Evolutionary conservation across 2,113 vertebrate species (phyloP), one percentile per base, ranked within the genome.

Genomic region (Cebus imitator): DNA sequence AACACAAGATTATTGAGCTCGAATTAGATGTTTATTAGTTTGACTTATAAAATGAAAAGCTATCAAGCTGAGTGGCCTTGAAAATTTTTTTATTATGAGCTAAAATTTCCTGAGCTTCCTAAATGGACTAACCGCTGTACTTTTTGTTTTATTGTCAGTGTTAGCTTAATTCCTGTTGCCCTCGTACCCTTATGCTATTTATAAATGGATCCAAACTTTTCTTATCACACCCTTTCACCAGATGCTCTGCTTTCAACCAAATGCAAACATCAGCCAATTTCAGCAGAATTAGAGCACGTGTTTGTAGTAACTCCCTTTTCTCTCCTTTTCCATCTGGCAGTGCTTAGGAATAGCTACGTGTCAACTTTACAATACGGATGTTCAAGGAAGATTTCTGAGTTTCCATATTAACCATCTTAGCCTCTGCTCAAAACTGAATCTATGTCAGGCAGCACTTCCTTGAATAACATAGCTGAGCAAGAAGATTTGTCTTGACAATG

Each of bases 21-120:
- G 32, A 73, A 95, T 89, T 93, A 95, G 35, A 68, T 52, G 13
- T 58, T 58, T 70, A n/a, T 86, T 80, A 83, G 14, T 72, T 55
- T 66, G 14, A 16, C 87, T 96, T 87, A 3, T 84, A 64, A 96
- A 96, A 90, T 73, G 45, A 75, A 95, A 97, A 93, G 9, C 1
- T 64, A 76, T 55, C 68, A 94, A 57, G 25, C 64, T 55, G 52
- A 86, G 48, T 90, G 21, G 25, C 32, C 55, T 82, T 86, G 32
- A 35, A 92, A 96, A 30, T 58, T 50, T 86, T 86, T 73, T 68
- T 7, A 61, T 13, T 13, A 40, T 5, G 1, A 43, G 5, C 18
- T 93, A 83, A 75, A 86, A 94, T 68, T 91, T 92, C 86, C 52
- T 82, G 50, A 48, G 23, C 40, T 66, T 96, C 64, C 30, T 87